These are phyloP conservation scores for Apis dorsata DNA, from an alignment of 1,140 invertebrate species.

Conservation along the genomic window DNA sequence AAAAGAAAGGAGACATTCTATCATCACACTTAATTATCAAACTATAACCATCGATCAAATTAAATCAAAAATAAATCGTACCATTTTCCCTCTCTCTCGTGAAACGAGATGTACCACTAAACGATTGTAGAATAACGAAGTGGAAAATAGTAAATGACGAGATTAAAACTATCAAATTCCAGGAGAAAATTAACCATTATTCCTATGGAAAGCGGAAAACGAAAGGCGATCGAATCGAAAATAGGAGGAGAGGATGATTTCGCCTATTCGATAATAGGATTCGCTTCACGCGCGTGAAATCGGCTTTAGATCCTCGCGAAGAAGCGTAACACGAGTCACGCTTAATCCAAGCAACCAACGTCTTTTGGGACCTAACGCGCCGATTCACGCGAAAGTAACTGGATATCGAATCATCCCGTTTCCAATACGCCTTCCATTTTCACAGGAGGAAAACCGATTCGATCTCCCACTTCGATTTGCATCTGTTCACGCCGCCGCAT, in stretches of 20 bases:
- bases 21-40: too few relatives aligned
- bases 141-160: too few relatives aligned
- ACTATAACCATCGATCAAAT: too few relatives aligned
- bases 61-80: too few relatives aligned
- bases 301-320: slow-evolving; percentile 28
- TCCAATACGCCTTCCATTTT: slow-evolving; percentile 41
- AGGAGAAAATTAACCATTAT: not conserved
- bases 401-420: slow-evolving; percentile 59
- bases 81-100: too few relatives aligned
- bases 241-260: not conserved
- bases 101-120: too few relatives aligned
- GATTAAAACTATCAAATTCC: too few relatives aligned
- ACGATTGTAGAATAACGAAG: too few relatives aligned
- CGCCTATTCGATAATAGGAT: slow-evolving; percentile 9
- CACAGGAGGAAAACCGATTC: slow-evolving; percentile 3
- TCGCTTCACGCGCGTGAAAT: not conserved
- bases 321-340: not conserved
- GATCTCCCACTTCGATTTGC: slow-evolving; percentile 31
- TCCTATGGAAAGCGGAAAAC: not conserved
- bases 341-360: slow-evolving; percentile 6
- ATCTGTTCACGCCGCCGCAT: slow-evolving; percentile 31
- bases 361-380: slow-evolving; percentile 30
- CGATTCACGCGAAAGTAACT: slow-evolving; percentile 54
- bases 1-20: too few relatives aligned
- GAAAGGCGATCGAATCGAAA: not conserved